Conservation (phyloP, 2,888 invertebrate genomes). For the Antheraea assamensis region DNA sequence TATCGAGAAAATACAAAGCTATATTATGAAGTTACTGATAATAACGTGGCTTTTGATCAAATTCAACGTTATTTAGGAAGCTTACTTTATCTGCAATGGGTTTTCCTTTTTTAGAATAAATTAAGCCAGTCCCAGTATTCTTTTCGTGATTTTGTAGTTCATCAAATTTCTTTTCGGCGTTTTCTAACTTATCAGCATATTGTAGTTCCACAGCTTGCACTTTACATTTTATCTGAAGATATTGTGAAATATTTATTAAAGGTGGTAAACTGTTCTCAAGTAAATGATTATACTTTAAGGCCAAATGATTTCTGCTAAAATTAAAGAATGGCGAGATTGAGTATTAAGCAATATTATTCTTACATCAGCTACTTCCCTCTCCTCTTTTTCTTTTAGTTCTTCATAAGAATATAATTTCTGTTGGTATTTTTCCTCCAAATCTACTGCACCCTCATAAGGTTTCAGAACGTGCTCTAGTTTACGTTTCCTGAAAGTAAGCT, state of each 20-base stretch:
- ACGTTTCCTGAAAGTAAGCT: constrained; percentile 58
- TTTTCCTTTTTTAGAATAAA: constrained; percentile 74
- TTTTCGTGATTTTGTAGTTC: constrained; percentile 61
- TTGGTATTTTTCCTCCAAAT: constrained; percentile 74
- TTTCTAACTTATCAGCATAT: constrained; percentile 47
- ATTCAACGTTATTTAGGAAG: neutral
- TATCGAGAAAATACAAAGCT: neutral
- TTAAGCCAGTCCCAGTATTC: constrained; percentile 66
- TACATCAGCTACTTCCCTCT: constrained; percentile 65
- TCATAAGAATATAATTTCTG: constrained; percentile 62
- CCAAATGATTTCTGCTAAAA: neutral
- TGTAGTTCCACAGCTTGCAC: constrained; percentile 53
- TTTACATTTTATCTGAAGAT: constrained; percentile 59
- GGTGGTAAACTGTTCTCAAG: neutral
- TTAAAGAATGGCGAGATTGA: neutral
- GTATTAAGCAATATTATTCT: constrained; percentile 26
- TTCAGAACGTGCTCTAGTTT: constrained; percentile 74
- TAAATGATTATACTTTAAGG: too few relatives aligned
- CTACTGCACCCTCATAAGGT: constrained; percentile 57
- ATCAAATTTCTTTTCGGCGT: constrained; percentile 60
- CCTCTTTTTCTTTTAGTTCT: constrained; percentile 63
- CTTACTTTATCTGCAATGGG: constrained; percentile 74
- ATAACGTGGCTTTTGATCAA: neutral
- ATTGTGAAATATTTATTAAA: constrained; percentile 2
- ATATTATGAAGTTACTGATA: neutral